Evolutionary conservation across 2,797 vertebrate species (phyloP).

Genomic region (Coilia nasus): DNA sequence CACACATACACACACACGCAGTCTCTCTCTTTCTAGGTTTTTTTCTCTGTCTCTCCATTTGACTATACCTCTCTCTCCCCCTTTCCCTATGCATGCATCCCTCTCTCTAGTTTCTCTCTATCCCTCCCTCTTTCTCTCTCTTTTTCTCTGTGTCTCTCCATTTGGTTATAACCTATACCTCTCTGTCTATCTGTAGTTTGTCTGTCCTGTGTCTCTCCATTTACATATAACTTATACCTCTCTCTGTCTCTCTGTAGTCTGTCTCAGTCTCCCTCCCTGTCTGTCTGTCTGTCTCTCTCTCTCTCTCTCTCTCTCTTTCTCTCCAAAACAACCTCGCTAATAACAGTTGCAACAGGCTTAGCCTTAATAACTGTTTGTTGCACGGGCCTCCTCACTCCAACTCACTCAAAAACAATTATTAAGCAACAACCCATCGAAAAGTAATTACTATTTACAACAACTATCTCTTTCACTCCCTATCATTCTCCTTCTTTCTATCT

Average conservation of each 20-base stretch:
- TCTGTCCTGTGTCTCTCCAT: no score
- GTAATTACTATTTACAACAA: neutral
- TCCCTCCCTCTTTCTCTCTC: no score
- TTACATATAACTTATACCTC: no score
- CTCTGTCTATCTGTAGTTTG: no score
- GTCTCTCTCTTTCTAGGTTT: no score
- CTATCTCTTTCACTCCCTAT: neutral
- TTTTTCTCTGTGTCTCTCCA: no score
- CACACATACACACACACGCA: no score
- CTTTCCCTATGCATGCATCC: no score
- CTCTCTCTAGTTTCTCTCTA: no score
- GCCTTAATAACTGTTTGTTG: constrained; percentile 60
- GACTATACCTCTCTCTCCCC: no score
- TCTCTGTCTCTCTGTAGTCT: neutral
- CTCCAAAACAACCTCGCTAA: constrained; percentile 32
- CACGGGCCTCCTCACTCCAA: constrained; percentile 32
- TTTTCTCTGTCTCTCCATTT: no score
- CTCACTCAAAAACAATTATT: constrained; percentile 17
- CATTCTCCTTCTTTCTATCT: neutral
- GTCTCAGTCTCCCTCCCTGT: neutral
- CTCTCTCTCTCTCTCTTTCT: neutral
- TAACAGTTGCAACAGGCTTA: neutral
- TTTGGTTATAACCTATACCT: no score
- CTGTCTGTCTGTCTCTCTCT: neutral
- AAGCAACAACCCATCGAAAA: neutral